Percentiles rank a stretch among this genome's conserved stretches.
Evolutionary conservation across 2,888 invertebrate genomes (phyloP).

Genomic region (Cerastis rubricosa): DNA sequence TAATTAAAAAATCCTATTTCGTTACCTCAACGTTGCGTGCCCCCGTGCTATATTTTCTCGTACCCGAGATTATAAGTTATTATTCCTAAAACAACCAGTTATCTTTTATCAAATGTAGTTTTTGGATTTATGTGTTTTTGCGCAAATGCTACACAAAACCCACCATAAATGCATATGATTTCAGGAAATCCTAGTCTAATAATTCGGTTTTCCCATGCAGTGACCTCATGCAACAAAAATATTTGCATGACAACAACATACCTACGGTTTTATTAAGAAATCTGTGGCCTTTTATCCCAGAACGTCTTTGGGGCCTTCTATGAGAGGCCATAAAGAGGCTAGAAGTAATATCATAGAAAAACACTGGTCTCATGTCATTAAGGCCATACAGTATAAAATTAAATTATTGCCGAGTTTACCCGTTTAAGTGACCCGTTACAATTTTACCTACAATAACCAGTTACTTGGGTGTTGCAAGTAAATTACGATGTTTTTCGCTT

Average conservation of each 20-base stretch:
- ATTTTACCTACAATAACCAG: not conserved
- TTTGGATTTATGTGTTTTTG: not conserved
- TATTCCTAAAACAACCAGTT: not conserved
- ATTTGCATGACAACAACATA: not conserved
- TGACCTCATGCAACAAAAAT: not conserved
- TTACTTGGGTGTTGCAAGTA: not conserved
- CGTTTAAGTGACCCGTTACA: too few relatives aligned
- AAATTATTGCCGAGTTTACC: not conserved
- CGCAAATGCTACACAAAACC: not conserved
- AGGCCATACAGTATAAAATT: not conserved
- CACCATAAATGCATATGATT: not conserved
- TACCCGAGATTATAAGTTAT: not conserved
- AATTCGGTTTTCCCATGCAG: not conserved
- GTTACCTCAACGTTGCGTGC: not conserved
- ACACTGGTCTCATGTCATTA: not conserved
- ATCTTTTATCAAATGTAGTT: not conserved
- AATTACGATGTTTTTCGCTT: not conserved
- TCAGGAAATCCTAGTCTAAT: slow-evolving; percentile 8
- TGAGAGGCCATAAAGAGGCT: too few relatives aligned
- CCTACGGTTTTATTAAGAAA: not conserved
- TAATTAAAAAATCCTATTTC: not conserved
- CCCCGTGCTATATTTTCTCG: not conserved
- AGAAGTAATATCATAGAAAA: too few relatives aligned
- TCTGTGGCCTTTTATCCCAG: not conserved
- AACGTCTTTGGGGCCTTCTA: not conserved